phyloP scores from a whole-genome alignment of 2,797 vertebrate species.

The Semotilus atromaculatus region DNA sequence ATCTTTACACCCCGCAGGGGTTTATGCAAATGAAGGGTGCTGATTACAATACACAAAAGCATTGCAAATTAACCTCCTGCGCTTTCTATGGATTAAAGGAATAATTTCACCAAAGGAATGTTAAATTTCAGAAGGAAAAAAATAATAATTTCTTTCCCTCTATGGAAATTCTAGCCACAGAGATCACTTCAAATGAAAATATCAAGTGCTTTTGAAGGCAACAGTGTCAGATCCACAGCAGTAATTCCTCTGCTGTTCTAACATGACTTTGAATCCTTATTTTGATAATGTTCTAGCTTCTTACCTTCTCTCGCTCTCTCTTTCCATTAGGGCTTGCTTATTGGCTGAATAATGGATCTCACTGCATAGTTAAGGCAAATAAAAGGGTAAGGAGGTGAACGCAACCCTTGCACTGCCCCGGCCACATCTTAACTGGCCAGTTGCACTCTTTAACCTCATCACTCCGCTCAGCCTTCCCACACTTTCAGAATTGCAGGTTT shows the following conservation, averaged over 20 bases:
- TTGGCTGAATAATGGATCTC: conserved; percentile 32
- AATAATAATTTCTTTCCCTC: background rate
- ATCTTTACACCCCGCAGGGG: conserved; percentile 25
- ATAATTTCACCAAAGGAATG: conserved; percentile 22
- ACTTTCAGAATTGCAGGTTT: conserved; percentile 38
- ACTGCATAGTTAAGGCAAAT: conserved; percentile 16
- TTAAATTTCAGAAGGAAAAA: background rate
- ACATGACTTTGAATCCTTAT: background rate
- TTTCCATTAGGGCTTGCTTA: background rate
- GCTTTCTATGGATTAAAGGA: conserved; percentile 33
- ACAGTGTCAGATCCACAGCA: background rate
- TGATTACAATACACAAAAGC: conserved; percentile 45
- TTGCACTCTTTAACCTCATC: conserved; percentile 50
- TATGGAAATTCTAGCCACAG: background rate
- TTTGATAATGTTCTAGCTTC: background rate
- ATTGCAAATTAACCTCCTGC: conserved; percentile 44
- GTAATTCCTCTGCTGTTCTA: background rate
- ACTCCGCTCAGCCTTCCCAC: conserved; percentile 38
- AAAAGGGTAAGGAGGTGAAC: conserved; percentile 36
- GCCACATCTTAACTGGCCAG: conserved; percentile 46
- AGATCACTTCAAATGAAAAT: conserved; percentile 3
- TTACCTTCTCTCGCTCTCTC: background rate
- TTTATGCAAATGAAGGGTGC: conserved; percentile 36
- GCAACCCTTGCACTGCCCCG: conserved; percentile 35
- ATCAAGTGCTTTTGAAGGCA: conserved; percentile 22